phyloP scores from a whole-genome alignment of 2,797 vertebrate species.

The Buphagus erythrorhynchus region DNA sequence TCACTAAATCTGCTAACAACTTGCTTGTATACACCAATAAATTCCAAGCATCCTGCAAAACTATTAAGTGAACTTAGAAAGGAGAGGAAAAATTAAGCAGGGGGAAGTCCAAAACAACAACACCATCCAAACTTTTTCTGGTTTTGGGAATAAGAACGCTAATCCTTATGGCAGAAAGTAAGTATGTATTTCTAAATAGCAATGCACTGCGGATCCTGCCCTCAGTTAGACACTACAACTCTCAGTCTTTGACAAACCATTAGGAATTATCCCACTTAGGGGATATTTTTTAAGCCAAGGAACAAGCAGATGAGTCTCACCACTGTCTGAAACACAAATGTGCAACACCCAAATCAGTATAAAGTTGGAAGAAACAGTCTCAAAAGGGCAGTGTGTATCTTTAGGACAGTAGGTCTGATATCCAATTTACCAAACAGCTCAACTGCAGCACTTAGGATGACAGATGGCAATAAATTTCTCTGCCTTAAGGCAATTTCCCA shows the following conservation, averaged over 20 bases:
- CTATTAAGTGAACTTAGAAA: not conserved
- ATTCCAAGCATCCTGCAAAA: not conserved
- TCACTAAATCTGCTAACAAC: not conserved
- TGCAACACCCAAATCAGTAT: not conserved
- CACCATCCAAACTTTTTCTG: not conserved
- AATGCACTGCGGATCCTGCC: not conserved
- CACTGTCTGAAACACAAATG: not conserved
- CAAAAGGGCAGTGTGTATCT: not conserved
- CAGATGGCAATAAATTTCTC: not conserved
- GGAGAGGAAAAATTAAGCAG: not conserved
- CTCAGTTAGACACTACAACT: not conserved
- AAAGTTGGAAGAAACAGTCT: not conserved
- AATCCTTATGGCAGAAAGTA: not conserved
- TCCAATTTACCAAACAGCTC: not conserved
- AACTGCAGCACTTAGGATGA: not conserved
- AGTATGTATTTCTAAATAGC: not conserved
- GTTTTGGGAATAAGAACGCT: not conserved
- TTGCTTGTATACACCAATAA: not conserved
- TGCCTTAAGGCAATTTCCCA: not conserved
- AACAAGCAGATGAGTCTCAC: not conserved
- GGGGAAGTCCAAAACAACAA: not conserved
- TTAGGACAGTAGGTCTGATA: not conserved
- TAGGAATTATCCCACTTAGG: not conserved
- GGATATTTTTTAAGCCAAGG: not conserved
- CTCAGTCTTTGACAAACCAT: not conserved